Percentiles rank a stretch among this genome's conserved stretches.
Evolutionary conservation across 2,888 invertebrate species (phyloP).

Genomic region (Callinectes sapidus): DNA sequence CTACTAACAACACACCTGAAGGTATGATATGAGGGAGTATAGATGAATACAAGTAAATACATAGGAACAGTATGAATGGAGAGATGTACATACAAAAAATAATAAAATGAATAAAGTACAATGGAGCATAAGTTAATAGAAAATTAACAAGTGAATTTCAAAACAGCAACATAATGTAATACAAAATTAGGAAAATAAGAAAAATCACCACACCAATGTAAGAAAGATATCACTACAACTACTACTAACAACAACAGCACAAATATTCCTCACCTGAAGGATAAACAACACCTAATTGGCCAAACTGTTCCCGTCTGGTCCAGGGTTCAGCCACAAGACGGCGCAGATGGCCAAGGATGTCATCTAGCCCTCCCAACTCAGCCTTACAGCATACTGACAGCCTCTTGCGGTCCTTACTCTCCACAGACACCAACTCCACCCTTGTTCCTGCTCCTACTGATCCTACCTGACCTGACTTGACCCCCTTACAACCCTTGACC

Average conservation of each 20-base stretch:
- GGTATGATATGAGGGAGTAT: background rate
- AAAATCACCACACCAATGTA: background rate
- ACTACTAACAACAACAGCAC: no score
- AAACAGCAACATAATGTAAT: background rate
- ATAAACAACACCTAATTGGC: constrained; percentile 45
- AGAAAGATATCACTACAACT: background rate
- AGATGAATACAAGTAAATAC: no score
- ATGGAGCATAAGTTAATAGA: background rate
- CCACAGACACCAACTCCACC: constrained; percentile 47
- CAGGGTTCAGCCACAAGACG: constrained; percentile 58
- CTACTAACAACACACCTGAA: constrained; percentile 57
- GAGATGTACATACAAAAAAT: no score
- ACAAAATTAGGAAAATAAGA: background rate
- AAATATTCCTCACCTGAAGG: constrained; percentile 51
- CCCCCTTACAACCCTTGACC: constrained; percentile 1
- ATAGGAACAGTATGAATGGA: background rate
- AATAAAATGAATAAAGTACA: no score
- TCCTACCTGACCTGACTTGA: constrained; percentile 20
- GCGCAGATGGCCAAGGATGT: constrained; percentile 48
- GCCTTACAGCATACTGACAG: constrained; percentile 6
- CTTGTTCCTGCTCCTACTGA: constrained; percentile 16
- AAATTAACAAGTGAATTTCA: background rate
- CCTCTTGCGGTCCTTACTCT: constrained; percentile 58
- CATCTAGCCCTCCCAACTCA: constrained; percentile 62
- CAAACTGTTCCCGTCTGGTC: constrained; percentile 47